Base-by-base conservation (phyloP, 2,797 vertebrate species). In the Lacerta bilineata region DNA sequence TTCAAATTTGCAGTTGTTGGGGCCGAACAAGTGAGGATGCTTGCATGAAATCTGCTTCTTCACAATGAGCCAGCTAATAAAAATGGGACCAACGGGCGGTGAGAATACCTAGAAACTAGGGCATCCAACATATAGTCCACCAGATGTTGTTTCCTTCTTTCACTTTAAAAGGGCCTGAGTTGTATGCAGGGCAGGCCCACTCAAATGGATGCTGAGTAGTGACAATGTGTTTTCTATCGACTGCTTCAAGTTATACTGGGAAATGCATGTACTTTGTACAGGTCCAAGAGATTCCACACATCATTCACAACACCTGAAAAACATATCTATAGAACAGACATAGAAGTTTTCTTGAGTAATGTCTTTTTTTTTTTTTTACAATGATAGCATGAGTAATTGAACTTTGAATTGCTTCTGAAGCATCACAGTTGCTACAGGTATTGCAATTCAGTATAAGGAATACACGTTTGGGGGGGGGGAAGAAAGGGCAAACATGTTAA, bases 341-440 rank as follows among this genome's bases (percentile, higher is more conserved):
- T 15, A 36, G 61, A 68, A 29, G 18, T 66, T 82, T 29, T 66
- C 3, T 66, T 61, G 25, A 80, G 4, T 36, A 29, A 64, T 50
- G 0, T 0, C 0, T 4, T 0, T 50, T 55, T 7, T 43, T 4
- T 0, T 50, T 55, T 7, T 43, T 5, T 4, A 36, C 17, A 0
- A 0, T 0, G 0, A 46, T 68, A 1, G 36, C 13, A 50, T 27
- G 33, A 77, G 23, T 36, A 0, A 2, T 20, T 0, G 0, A 74
- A 27, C 23, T 23, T 18, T 36, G 39, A n/a, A 71, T 29, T 41
- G 80, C 61, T 66, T 81, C 46, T 79, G n/a, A 71, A 25, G 2
- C 11, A 64, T 64, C 61, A 64, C 61, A 64, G 61, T 64, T 64
- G 17, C 59, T 61, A 18, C 59, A 61, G 18, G 59, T 7, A 61